A percentile compares a stretch with the other conserved stretches of the same genome.
These are phyloP conservation scores for Tragelaphus buxtoni DNA, from an alignment of 2,113 vertebrate species.

Conservation along the genomic window DNA sequence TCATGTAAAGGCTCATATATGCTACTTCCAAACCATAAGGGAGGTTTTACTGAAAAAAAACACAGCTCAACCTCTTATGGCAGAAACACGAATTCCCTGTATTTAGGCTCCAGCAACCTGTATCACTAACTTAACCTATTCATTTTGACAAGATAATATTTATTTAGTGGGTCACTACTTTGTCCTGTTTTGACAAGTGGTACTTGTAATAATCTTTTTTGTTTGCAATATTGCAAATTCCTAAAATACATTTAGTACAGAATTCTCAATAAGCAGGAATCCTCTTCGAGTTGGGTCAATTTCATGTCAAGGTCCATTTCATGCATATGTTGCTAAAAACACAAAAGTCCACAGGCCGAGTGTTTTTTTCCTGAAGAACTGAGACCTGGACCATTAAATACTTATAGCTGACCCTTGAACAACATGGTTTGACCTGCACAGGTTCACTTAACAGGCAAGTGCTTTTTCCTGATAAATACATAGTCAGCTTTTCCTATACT, in stretches of 20 bases:
- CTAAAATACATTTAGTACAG: background rate
- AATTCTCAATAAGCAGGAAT: background rate
- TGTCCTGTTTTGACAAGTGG: slow-evolving; percentile 11
- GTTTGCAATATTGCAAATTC: background rate
- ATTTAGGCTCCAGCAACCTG: background rate
- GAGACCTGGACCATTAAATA: background rate
- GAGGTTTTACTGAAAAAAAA: slow-evolving; percentile 35
- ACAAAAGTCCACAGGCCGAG: background rate
- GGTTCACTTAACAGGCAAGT: background rate
- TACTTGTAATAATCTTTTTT: background rate
- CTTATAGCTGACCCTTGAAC: background rate
- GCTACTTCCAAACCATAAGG: background rate
- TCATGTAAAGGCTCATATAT: background rate
- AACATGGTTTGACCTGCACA: background rate
- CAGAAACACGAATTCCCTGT: background rate
- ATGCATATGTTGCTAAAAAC: background rate
- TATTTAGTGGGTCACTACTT: slow-evolving; percentile 3
- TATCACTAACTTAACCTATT: background rate
- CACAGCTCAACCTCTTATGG: background rate
- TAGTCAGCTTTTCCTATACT: background rate
- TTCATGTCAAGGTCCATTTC: background rate
- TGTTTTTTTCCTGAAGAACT: background rate
- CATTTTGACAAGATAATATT: slow-evolving; percentile 17
- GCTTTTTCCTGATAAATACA: background rate
- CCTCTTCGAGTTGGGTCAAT: background rate